Evolutionary conservation across 2,888 invertebrate genomes (phyloP), one percentile per base, ranked within the genome.

Genomic region (Drosophila hawaiiensis): DNA sequence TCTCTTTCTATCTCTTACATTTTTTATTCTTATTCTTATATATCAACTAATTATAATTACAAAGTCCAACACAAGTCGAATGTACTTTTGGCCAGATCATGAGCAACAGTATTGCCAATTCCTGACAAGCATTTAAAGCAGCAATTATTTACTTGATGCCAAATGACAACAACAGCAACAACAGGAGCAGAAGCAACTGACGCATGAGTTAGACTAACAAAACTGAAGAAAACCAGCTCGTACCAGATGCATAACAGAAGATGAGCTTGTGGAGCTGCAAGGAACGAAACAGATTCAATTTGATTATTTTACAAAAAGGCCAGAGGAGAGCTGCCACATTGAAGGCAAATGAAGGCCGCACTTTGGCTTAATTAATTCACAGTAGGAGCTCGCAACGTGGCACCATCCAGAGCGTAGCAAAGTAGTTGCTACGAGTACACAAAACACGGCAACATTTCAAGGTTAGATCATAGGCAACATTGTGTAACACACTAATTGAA

Each of bases 41-140:
- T 39, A 19, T 19, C 7, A 19, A 39, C 39, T 5, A n/a, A 37
- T 1, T 12, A 22, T 12, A 41, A 22, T 22, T 22, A 12, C 65
- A n/a, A 61, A 54, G 10, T 14, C 19, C 19, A 25, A 19, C 3
- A 19, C 6, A 52, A 19, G 9, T 28, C 31, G 3, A 49, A 22
- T 19, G 2, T 25, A n/a, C 2, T 4, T 28, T 3, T 16, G 12
- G 1, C 19, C 35, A 67, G 76, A 1, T 47, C 33, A 62, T 49
- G 4, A 10, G 62, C 6, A 64, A 73, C 76, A 75, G 76, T 75
- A 89, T 68, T 70, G 47, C 56, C 71, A 73, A 72, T 67, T 75
- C 89, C 92, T 91, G 92, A 91, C 89, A 74, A 90, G 91, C 90
- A 91, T 91, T 92, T 91, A 87, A 91, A 92, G 74, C 86, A 92